Base-by-base conservation (phyloP, 2,113 vertebrate genomes). In the Ceuthmochares aereus region DNA sequence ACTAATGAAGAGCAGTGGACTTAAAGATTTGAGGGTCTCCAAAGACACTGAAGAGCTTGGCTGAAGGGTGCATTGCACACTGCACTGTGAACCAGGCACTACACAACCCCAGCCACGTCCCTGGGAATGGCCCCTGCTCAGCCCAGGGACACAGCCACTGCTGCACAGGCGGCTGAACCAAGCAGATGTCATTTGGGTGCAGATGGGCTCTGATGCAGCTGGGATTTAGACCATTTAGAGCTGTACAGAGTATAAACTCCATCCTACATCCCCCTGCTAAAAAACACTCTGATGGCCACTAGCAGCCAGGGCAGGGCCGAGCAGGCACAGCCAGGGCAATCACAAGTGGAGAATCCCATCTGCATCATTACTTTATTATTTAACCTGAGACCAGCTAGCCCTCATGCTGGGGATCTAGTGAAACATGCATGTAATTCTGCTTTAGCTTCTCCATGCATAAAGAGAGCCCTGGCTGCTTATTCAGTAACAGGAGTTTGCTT, bases 71-170 rank as follows among this genome's bases (percentile, higher is more conserved):
- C 47, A 23, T 29, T 0, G 0, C 51, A 40, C 6, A 2, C 27
- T 72, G 75, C 17, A 1, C 56, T 30, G 22, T 59, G 45, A 82
- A 4, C 17, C 2, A 7, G 36, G 45, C 63, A 49, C 14, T 12
- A 4, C n/a, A 29, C 1, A 0, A 9, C 1, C 36, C 40, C 58
- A 18, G 37, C 4, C 42, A 5, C 1, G 0, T 4, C 47, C 2
- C 36, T 12, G 68, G 45, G 37, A 54, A 18, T 0, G 14, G 40
- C 47, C 54, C 3, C 0, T 5, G 68, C 51, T 19, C 0, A 0
- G 60, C 14, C 30, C 0, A 0, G 19, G 17, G 56, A 34, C 52
- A 8, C 0, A 0, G 80, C 40, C 0, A 0, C 78, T 12, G 54
- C 52, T 0, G 2, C 8, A 21, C 63, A 1, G 58, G 59, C 1